These are phyloP conservation scores for Drosophila littoralis DNA, from an alignment of 1,140 invertebrate species.

Conservation along the genomic window DNA sequence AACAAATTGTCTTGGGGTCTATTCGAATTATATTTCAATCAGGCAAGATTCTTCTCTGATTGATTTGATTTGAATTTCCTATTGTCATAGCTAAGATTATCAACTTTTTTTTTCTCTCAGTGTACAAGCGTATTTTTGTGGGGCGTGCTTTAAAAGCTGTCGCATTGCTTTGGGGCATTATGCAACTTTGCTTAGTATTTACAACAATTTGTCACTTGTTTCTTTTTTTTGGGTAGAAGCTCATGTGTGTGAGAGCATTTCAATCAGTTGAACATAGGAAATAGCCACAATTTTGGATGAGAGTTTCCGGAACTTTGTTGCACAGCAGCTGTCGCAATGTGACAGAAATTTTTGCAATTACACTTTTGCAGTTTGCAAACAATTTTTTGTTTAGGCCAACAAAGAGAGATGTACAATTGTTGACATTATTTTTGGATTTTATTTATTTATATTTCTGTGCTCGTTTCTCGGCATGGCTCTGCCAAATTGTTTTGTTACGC, in stretches of 20 bases:
- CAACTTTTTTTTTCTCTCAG: background rate
- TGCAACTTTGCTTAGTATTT: slow-evolving; percentile 34
- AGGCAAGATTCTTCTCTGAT: too few species aligned
- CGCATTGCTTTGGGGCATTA: slow-evolving; percentile 21
- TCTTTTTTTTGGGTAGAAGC: slow-evolving; percentile 9
- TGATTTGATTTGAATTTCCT: too few species aligned
- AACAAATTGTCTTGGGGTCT: too few species aligned
- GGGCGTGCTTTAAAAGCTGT: slow-evolving; percentile 4
- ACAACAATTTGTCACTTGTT: slow-evolving; percentile 32
- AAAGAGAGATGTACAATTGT: slow-evolving; percentile 26
- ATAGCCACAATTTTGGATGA: slow-evolving; percentile 28
- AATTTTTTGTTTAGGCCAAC: slow-evolving; percentile 23
- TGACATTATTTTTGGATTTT: slow-evolving; percentile 14
- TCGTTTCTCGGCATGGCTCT: background rate
- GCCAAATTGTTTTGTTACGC: slow-evolving; percentile 9
- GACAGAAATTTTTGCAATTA: slow-evolving; percentile 49
- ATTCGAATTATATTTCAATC: too few species aligned
- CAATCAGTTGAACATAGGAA: slow-evolving; percentile 33
- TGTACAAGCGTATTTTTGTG: slow-evolving; percentile 6
- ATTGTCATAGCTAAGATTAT: background rate
- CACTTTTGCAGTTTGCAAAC: slow-evolving; percentile 43
- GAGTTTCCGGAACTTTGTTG: slow-evolving; percentile 44
- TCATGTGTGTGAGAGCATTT: slow-evolving; percentile 24
- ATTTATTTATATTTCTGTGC: background rate
- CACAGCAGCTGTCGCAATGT: slow-evolving; percentile 38